Conservation (phyloP, 2,888 invertebrate species). For the Marasmarcha lunaedactyla region DNA sequence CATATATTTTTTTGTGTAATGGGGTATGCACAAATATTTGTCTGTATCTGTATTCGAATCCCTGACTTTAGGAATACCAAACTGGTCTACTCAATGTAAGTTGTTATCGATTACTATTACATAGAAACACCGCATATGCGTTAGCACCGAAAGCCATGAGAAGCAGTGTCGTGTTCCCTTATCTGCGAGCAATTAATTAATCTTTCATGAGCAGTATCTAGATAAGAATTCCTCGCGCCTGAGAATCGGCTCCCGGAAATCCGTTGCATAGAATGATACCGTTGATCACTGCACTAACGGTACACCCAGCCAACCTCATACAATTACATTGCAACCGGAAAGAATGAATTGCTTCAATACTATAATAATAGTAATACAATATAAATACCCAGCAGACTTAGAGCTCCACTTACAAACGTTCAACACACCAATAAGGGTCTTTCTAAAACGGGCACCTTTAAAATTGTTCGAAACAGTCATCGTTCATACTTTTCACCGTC, state of each 20-base stretch:
- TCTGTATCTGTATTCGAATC: no score
- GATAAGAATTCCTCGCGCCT: conserved; percentile 32
- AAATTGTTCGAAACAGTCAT: conserved; percentile 31
- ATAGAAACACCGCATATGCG: no score
- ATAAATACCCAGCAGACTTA: conserved; percentile 3
- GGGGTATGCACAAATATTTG: no score
- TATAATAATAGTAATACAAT: conserved; percentile 41
- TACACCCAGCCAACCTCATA: conserved; percentile 29
- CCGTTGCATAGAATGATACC: conserved; percentile 32
- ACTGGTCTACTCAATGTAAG: no score
- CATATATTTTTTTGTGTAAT: no score
- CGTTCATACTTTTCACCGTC: conserved; percentile 62
- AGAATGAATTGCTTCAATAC: conserved; percentile 50
- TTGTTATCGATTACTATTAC: no score
- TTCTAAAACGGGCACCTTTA: conserved; percentile 15
- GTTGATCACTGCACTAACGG: conserved; percentile 41
- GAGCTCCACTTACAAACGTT: conserved; percentile 14
- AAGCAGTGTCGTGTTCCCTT: no score
- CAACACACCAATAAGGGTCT: conserved; percentile 8
- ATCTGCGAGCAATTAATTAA: no score
- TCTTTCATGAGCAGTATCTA: background rate
- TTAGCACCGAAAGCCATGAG: no score
- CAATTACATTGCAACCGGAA: conserved; percentile 49
- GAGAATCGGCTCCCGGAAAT: conserved; percentile 56
- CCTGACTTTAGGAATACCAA: no score